A percentile compares a stretch with the other conserved stretches of the same genome.
Evolutionary conservation across 2,797 vertebrate genomes (phyloP).

Genomic region (Acestrorhynchus altus): DNA sequence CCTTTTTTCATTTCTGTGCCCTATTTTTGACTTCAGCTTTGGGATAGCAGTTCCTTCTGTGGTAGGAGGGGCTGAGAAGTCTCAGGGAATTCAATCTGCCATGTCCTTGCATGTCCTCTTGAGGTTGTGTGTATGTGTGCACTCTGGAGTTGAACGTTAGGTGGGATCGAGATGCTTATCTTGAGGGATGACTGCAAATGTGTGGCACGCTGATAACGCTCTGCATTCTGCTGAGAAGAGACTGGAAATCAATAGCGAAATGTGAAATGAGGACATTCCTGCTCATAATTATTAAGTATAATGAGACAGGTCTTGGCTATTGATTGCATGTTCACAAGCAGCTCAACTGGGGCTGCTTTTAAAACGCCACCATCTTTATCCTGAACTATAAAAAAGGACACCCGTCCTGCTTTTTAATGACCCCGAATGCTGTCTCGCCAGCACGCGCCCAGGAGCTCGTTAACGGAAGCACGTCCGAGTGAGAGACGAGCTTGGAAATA

Average conservation of each 20-base stretch:
- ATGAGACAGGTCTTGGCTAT: conserved; percentile 46
- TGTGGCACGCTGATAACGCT: conserved; percentile 48
- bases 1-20: neutral
- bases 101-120: conserved; percentile 46
- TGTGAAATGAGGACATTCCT: conserved; percentile 31
- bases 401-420: conserved; percentile 35
- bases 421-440: conserved; percentile 15
- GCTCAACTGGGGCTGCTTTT: conserved; percentile 13
- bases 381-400: conserved; percentile 40
- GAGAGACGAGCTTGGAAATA: conserved; percentile 30
- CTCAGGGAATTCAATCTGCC: conserved; percentile 8
- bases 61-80: conserved; percentile 29
- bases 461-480: conserved; percentile 10
- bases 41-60: conserved; percentile 36
- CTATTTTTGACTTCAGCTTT: conserved; percentile 41
- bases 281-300: conserved; percentile 25
- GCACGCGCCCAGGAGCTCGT: conserved; percentile 32
- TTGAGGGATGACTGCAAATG: conserved; percentile 47
- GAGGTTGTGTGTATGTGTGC: conserved; percentile 26
- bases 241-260: conserved; percentile 50
- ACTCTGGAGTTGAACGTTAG: conserved; percentile 31
- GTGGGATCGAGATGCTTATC: conserved; percentile 49
- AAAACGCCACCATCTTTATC: conserved; percentile 31
- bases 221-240: conserved; percentile 4
- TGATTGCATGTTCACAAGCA: conserved; percentile 45